These are phyloP conservation scores for Hypomecis atomaria DNA, from an alignment of 2,888 invertebrate genomes.

Conservation along the genomic window DNA sequence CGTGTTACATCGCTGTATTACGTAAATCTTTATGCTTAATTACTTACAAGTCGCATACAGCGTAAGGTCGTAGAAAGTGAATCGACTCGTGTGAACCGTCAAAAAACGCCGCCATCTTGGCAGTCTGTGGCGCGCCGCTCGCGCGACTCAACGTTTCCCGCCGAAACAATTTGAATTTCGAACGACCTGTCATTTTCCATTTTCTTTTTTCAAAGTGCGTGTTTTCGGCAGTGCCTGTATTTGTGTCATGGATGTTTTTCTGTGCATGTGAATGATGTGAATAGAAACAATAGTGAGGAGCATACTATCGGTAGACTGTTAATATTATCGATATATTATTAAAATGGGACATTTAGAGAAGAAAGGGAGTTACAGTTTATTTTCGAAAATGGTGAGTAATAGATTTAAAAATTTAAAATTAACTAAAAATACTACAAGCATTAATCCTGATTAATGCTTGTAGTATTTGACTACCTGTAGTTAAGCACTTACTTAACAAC, in stretches of 20 bases:
- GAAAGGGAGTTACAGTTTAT: slow-evolving; percentile 60
- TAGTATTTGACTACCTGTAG: no score
- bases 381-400: slow-evolving; percentile 76
- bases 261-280: slow-evolving; percentile 78
- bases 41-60: slow-evolving; percentile 80
- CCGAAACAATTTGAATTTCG: slow-evolving; percentile 68
- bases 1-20: slow-evolving; percentile 76
- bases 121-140: slow-evolving; percentile 79
- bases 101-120: slow-evolving; percentile 82
- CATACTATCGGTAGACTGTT: slow-evolving; percentile 52
- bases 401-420: neutral
- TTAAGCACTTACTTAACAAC: neutral
- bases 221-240: slow-evolving; percentile 62
- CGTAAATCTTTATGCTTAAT: slow-evolving; percentile 82
- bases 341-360: slow-evolving; percentile 75
- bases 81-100: slow-evolving; percentile 83
- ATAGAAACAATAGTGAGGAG: slow-evolving; percentile 61
- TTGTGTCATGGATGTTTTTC: slow-evolving; percentile 56
- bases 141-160: slow-evolving; percentile 78
- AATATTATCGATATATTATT: slow-evolving; percentile 17
- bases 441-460: no score
- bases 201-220: slow-evolving; percentile 62
- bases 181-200: slow-evolving; percentile 56
- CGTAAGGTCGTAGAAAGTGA: slow-evolving; percentile 85
- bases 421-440: neutral